Evolutionary conservation across 2,113 vertebrate species (phyloP).

Genomic region (Nibea albiflora): DNA sequence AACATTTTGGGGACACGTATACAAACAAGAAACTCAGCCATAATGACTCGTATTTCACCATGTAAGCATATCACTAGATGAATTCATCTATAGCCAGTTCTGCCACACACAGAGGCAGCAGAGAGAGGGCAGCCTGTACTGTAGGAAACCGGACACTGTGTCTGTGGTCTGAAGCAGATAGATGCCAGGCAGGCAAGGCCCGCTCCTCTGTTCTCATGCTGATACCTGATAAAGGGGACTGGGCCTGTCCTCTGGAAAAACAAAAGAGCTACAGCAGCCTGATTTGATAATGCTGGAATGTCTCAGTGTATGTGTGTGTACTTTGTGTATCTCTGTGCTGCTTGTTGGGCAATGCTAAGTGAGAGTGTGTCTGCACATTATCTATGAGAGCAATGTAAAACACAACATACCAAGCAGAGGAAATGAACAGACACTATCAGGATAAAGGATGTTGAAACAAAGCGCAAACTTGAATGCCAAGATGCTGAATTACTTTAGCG

Average conservation of each 20-base stretch:
- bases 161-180: conserved; percentile 57
- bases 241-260: conserved; percentile 59
- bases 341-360: conserved; percentile 2
- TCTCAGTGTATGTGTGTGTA: conserved; percentile 30
- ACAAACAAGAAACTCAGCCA: not conserved
- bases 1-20: not conserved
- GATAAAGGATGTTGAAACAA: conserved; percentile 26
- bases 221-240: conserved; percentile 71
- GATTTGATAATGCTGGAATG: conserved; percentile 66
- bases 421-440: conserved; percentile 15
- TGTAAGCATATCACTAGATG: not conserved
- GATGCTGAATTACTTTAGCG: conserved; percentile 37
- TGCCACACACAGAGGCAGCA: conserved; percentile 19
- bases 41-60: conserved; percentile 12
- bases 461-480: not conserved
- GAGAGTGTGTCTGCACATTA: conserved; percentile 22
- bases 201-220: conserved; percentile 61
- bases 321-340: conserved; percentile 26
- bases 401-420: conserved; percentile 2
- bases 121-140: conserved; percentile 18
- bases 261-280: conserved; percentile 60
- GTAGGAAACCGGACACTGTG: conserved; percentile 56
- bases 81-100: conserved; percentile 4
- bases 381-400: conserved; percentile 37
- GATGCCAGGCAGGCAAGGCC: conserved; percentile 53